Base-by-base conservation (phyloP, 2,888 invertebrate species). In the Dione juno region DNA sequence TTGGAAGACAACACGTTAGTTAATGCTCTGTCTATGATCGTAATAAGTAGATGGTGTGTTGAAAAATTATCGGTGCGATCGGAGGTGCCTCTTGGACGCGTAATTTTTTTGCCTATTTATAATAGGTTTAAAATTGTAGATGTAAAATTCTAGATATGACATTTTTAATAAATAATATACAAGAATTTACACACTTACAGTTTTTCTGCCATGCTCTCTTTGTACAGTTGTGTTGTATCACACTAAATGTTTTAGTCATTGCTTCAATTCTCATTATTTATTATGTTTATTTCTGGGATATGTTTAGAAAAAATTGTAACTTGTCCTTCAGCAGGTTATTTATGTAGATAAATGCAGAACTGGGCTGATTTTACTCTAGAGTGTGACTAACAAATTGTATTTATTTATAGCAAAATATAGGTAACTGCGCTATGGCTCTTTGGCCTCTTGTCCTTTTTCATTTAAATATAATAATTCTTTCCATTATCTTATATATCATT, bases 41-140 rank as follows among this genome's bases (percentile, higher is more conserved):
- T 91, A 92, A 92, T 93, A 92, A 92, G 93, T 91, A 90, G 92
- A 92, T 87, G 91, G 90, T 90, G 91, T 91, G 93, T 92, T 92
- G 92, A 93, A 92, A 92, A 93, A 93, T 92, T 92, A 92, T 92
- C 92, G 89, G 89, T 85, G 84, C 89, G 86, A 92, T 92, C 92
- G 89, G 89, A 90, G 92, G 91, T 90, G 88, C 91, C 90, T 64
- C 64, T 87, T 90, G 89, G 88, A 88, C 87, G 89, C 88, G 85
- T 86, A 85, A 87, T 88, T 92, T 92, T 90, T 92, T 92, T 90
- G 88, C 87, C 88, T 88, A 87, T 90, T 90, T 90, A 88, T 89
- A 88, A 89, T 88, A 84, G 83, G 88, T 88, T 87, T 84, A 83
- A 85, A 80, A 80, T 74, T 81, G 74, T 35, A 66, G 85, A 84